Evolutionary conservation across 2,113 vertebrate genomes (phyloP).

Genomic region (Telmatochromis sp.): DNA sequence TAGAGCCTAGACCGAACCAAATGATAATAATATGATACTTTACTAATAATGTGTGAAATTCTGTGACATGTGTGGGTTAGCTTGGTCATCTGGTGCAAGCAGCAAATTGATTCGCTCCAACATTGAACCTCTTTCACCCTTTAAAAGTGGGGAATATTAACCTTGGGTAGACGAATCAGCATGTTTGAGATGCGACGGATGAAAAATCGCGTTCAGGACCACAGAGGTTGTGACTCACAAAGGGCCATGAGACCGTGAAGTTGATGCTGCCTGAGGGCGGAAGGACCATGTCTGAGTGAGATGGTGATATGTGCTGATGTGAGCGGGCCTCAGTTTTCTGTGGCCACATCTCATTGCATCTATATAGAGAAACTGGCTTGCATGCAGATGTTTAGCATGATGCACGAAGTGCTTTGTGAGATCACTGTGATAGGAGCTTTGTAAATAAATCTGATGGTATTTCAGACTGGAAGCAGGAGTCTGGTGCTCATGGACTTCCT

Average conservation of each 20-base stretch:
- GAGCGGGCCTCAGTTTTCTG: neutral
- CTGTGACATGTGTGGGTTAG: neutral
- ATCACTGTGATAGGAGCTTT: neutral
- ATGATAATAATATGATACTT: neutral
- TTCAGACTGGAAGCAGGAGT: neutral
- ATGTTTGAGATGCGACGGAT: neutral
- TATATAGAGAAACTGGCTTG: neutral
- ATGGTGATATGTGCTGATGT: neutral
- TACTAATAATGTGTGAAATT: neutral
- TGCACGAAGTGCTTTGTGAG: neutral
- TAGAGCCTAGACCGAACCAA: neutral
- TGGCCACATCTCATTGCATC: neutral
- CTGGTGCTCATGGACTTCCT: neutral
- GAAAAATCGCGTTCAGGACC: neutral
- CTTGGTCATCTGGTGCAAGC: neutral
- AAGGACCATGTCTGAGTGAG: neutral
- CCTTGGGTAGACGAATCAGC: fast-evolving
- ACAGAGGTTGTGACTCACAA: neutral
- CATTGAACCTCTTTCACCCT: neutral
- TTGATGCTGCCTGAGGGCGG: neutral
- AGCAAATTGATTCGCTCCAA: neutral
- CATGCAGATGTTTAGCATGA: fast-evolving
- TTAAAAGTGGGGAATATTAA: neutral
- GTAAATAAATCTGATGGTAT: neutral
- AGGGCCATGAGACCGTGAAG: fast-evolving